These are phyloP conservation scores for Corticium candelabrum DNA, from an alignment of 37 sponge, comb jelly and placozoan genomes.

Conservation along the genomic window DNA sequence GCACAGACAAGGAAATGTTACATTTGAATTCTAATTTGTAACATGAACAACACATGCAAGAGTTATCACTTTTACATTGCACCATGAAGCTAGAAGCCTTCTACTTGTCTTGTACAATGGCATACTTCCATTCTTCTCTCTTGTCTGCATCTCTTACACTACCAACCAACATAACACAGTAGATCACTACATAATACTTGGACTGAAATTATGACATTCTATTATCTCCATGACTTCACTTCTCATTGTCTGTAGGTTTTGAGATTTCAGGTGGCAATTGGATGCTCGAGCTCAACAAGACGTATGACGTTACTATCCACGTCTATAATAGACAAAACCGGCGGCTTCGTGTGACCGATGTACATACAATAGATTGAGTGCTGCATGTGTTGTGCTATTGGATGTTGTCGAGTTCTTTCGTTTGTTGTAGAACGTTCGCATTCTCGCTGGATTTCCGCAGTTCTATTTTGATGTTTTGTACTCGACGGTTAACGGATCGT, in stretches of 20 bases:
- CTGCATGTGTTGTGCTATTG: background rate
- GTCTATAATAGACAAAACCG: slow-evolving; percentile 59
- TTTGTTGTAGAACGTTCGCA: slow-evolving; percentile 13
- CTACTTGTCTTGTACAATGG: too few relatives aligned
- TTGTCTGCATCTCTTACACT: too few relatives aligned
- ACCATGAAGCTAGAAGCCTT: too few relatives aligned
- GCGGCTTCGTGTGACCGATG: slow-evolving; percentile 29
- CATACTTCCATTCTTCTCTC: too few relatives aligned
- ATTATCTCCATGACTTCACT: background rate
- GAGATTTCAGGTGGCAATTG: slow-evolving; percentile 37
- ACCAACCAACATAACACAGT: too few relatives aligned
- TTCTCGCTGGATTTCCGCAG: slow-evolving; percentile 5
- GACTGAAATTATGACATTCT: background rate
- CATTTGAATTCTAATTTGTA: too few relatives aligned
- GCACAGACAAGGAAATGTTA: too few relatives aligned
- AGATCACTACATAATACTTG: too few relatives aligned
- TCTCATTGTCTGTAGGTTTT: background rate
- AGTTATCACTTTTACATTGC: too few relatives aligned
- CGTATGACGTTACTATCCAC: slow-evolving; percentile 63
- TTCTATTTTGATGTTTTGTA: slow-evolving; percentile 5
- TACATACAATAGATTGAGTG: background rate
- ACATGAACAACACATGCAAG: too few relatives aligned
- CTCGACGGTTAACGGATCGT: slow-evolving; percentile 19
- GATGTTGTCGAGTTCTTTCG: background rate
- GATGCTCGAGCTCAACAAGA: slow-evolving; percentile 56